Evolutionary conservation across 2,888 invertebrate species (phyloP), one percentile per base, ranked within the genome.

Genomic region (Hirtodrosophila alboralis): DNA sequence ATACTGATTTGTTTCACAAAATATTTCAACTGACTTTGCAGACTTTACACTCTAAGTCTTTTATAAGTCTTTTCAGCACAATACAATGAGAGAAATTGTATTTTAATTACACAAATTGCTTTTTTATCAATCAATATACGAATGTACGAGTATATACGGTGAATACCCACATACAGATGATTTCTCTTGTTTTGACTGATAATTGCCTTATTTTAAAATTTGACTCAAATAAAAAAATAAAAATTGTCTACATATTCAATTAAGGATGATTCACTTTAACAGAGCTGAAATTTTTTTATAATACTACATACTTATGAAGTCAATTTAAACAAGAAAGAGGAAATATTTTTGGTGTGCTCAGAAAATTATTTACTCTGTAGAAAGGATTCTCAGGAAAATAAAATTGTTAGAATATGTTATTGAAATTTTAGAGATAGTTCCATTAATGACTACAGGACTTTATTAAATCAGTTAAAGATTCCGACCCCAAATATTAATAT

Each of bases 91-190:
- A 1, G 4, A 8, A 28, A 23, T 12, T 27, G 40, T 40, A 10
- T 41, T 52, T 56, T 56, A 28, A 56, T 56, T 56, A 34, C 14
- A 6, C 21, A 14, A 27, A 52, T 52, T 52, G 26, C 21, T 4
- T 26, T 34, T 9, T 13, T 30, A 2, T 30, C 21, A 23, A 14
- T 21, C 23, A 27, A 7, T n/a, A 6, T 7, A 14, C n/a, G 13
- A 8, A 12, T 18, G 23, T 26, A 6, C 13, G 12, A 9, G 18
- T 51, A 7, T 18, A 5, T n/a, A n/a, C n/a, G n/a, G n/a, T n/a
- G n/a, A n/a, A n/a, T n/a, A n/a, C 6, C 18, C 18, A 21, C 23
- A 23, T 7, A 23, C 23, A 23, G 13, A 9, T 37, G 18, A 7
- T 18, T 10, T 16, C 4, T 47, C 28, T 23, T 23, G 23, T 18